Evolutionary conservation across 1,140 invertebrate genomes (phyloP).

Genomic region (Sminthurinus signatus): DNA sequence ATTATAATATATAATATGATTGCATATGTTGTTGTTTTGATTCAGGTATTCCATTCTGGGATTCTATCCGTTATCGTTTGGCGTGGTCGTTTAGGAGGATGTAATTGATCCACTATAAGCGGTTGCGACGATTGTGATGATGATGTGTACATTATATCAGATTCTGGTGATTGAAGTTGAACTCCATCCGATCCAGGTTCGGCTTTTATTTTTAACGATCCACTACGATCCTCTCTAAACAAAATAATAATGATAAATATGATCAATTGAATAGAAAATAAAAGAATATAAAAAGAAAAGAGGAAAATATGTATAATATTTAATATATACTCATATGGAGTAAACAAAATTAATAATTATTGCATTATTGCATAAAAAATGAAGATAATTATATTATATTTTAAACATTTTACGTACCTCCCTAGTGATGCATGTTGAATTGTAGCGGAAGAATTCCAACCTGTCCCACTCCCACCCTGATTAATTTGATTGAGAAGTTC

Average conservation of each 20-base stretch:
- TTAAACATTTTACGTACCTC: too few relatives aligned
- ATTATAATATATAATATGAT: neutral
- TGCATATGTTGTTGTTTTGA: neutral
- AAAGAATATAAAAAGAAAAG: too few relatives aligned
- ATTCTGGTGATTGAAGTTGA: constrained; percentile 1
- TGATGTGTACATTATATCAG: constrained; percentile 9
- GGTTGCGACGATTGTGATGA: neutral
- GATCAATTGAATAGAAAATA: too few relatives aligned
- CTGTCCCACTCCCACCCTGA: neutral
- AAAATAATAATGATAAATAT: too few relatives aligned
- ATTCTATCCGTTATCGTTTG: too few relatives aligned
- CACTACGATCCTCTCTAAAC: constrained; percentile 9
- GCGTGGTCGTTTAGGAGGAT: too few relatives aligned
- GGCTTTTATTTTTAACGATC: constrained; percentile 8
- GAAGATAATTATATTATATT: too few relatives aligned
- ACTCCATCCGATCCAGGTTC: constrained; percentile 10
- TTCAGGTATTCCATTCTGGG: constrained; percentile 17
- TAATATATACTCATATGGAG: too few relatives aligned
- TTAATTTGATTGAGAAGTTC: constrained; percentile 9
- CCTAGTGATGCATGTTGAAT: constrained; percentile 10
- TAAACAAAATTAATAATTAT: too few relatives aligned
- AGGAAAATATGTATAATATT: too few relatives aligned
- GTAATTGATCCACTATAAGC: constrained; percentile 7
- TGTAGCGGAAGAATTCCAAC: neutral
- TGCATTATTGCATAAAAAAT: too few relatives aligned